A percentile compares a stretch with the other conserved stretches of the same genome.
Evolutionary conservation across 2,888 invertebrate species (phyloP).

Genomic region (Troglohyphantes excavatus): DNA sequence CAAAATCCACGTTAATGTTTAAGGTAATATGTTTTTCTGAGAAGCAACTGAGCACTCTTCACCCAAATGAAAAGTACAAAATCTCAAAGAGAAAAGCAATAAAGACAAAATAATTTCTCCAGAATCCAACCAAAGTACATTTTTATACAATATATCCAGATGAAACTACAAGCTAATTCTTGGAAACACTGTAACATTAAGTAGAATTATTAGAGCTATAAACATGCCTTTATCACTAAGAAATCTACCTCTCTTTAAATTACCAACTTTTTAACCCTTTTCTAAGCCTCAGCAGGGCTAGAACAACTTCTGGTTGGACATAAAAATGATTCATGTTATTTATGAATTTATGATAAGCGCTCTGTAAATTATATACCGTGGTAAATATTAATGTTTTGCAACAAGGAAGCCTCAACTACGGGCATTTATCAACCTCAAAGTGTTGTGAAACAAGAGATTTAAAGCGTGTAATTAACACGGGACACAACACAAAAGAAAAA

Average conservation of each 20-base stretch:
- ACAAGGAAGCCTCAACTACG: conserved; percentile 17
- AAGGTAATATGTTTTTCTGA: no score
- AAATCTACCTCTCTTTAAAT: conserved; percentile 51
- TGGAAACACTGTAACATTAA: conserved; percentile 25
- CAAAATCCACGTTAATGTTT: no score
- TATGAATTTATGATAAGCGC: conserved; percentile 45
- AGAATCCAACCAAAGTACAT: background rate
- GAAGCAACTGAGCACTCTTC: no score
- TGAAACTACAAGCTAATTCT: background rate
- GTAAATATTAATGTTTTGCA: conserved; percentile 52
- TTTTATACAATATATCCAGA: background rate
- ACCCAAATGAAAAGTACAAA: no score
- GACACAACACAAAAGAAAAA: background rate
- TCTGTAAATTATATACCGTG: conserved; percentile 47
- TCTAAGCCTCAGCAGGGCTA: conserved; percentile 14
- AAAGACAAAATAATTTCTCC: background rate
- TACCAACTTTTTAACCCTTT: conserved; percentile 56
- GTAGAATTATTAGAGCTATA: conserved; percentile 46
- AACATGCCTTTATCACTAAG: conserved; percentile 54
- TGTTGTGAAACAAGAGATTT: conserved; percentile 48
- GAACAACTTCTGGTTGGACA: conserved; percentile 41
- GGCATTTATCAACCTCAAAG: conserved; percentile 54
- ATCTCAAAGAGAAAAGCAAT: background rate
- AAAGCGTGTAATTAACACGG: conserved; percentile 28
- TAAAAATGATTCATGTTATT: conserved; percentile 61